Percentiles rank a stretch among this genome's conserved stretches.
Conservation (phyloP, 2,888 invertebrate genomes). For the Yponomeuta plumbellus region DNA sequence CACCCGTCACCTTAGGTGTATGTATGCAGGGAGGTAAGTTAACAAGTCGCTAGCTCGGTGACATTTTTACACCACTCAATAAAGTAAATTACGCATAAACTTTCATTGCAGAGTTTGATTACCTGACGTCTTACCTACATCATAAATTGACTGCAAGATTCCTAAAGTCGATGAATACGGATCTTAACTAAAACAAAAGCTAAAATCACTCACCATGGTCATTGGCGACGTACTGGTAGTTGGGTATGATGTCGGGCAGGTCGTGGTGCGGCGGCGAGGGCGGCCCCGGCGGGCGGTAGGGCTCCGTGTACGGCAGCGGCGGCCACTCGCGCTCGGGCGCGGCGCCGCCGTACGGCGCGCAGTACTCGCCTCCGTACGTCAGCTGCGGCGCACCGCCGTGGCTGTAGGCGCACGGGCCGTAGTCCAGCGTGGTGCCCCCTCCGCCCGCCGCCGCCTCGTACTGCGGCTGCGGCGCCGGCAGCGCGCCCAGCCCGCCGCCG, state of each 20-base stretch:
- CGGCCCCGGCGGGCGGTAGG: slow-evolving; percentile 51
- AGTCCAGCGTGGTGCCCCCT: slow-evolving; percentile 67
- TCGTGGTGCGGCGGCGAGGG: slow-evolving; percentile 56
- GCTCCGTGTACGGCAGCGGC: slow-evolving; percentile 37
- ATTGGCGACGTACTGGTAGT: slow-evolving; percentile 68
- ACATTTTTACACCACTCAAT: too few relatives aligned
- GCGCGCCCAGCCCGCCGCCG: slow-evolving; percentile 45
- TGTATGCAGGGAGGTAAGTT: too few relatives aligned
- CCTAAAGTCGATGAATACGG: too few relatives aligned
- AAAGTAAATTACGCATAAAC: too few relatives aligned
- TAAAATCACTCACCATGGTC: slow-evolving; percentile 59
- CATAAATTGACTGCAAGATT: too few relatives aligned
- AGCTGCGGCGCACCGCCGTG: slow-evolving; percentile 72
- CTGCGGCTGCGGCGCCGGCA: slow-evolving; percentile 53
- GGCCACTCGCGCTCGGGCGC: slow-evolving; percentile 53
- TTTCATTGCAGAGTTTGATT: too few relatives aligned
- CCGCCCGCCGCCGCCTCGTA: slow-evolving; percentile 56
- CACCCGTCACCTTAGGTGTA: too few relatives aligned
- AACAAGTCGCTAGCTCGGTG: too few relatives aligned
- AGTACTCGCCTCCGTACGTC: slow-evolving; percentile 49
- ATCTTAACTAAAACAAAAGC: background rate
- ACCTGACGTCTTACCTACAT: too few relatives aligned
- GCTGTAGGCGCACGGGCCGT: slow-evolving; percentile 89
- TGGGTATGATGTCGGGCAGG: slow-evolving; percentile 61
- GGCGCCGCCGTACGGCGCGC: slow-evolving; percentile 29